Percentiles rank a stretch among this genome's conserved stretches.
Evolutionary conservation across 2,113 vertebrate genomes (phyloP).

Genomic region (Plotosus lineatus): DNA sequence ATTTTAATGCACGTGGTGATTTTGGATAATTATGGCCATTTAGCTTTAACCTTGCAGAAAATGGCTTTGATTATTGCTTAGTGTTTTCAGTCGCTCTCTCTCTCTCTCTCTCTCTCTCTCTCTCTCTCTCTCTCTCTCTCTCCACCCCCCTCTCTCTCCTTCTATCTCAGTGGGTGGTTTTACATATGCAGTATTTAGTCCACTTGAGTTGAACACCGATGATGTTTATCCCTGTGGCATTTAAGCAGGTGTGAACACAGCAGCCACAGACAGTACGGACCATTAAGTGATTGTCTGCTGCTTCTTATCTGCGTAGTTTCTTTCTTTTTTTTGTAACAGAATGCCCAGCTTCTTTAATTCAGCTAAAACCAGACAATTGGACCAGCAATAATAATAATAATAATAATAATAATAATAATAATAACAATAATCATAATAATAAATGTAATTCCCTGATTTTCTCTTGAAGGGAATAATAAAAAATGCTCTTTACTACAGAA

Average conservation of each 20-base stretch:
- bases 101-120: slow-evolving; percentile 11
- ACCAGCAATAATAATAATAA: too few relatives aligned
- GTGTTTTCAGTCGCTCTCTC: slow-evolving; percentile 19
- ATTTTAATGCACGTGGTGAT: slow-evolving; percentile 51
- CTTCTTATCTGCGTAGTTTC: not conserved
- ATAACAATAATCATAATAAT: too few relatives aligned
- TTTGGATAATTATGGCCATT: slow-evolving; percentile 51
- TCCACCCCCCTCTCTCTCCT: not conserved
- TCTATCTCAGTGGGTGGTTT: not conserved
- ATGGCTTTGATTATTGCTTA: slow-evolving; percentile 42
- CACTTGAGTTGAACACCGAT: not conserved
- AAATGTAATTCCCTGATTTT: not conserved
- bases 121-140: not conserved
- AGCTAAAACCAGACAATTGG: not conserved
- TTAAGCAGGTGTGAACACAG: not conserved
- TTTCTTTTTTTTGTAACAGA: not conserved
- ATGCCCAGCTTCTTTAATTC: not conserved
- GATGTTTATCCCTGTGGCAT: not conserved
- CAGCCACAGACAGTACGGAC: not conserved
- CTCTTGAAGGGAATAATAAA: not conserved
- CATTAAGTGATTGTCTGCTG: not conserved
- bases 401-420: too few relatives aligned
- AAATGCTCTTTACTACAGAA: not conserved
- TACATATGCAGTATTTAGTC: not conserved
- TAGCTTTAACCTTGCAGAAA: slow-evolving; percentile 41